These are phyloP conservation scores for Zygothrica quintamaculata DNA, from an alignment of 2,888 invertebrate genomes.

Conservation along the genomic window DNA sequence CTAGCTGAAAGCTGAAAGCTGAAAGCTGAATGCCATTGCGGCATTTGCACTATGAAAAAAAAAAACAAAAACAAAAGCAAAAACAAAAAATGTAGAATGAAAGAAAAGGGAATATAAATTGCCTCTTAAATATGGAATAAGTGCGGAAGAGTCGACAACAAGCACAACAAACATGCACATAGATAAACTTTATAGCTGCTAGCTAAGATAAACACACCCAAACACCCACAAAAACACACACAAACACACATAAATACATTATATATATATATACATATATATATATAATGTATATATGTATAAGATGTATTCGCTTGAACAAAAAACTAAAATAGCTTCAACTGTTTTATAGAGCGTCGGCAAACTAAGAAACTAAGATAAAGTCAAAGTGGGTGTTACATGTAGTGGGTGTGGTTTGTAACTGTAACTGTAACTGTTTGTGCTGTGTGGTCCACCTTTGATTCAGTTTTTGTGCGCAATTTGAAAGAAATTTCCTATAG, in stretches of 20 bases:
- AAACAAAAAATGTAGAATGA: constrained; percentile 28
- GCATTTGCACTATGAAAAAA: constrained; percentile 44
- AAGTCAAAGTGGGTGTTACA: constrained; percentile 69
- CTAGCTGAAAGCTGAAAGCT: constrained; percentile 77
- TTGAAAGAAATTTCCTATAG: constrained; percentile 29
- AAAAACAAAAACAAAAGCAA: constrained; percentile 33
- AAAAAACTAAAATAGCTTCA: constrained; percentile 52
- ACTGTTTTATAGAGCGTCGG: constrained; percentile 36
- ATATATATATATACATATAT: too few relatives aligned
- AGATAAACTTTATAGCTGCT: constrained; percentile 78
- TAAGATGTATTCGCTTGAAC: constrained; percentile 59
- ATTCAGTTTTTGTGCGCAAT: constrained; percentile 55
- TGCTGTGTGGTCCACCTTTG: constrained; percentile 40
- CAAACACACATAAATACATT: constrained; percentile 38
- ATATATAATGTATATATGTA: too few relatives aligned
- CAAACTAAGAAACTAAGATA: constrained; percentile 54
- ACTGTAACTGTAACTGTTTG: neutral
- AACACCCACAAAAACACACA: constrained; percentile 44
- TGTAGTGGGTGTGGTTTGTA: constrained; percentile 41
- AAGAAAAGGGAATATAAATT: constrained; percentile 84
- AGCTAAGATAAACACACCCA: constrained; percentile 72
- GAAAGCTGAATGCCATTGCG: constrained; percentile 77
- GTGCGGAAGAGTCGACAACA: constrained; percentile 76
- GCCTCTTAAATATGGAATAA: constrained; percentile 83
- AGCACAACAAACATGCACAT: constrained; percentile 73